Conservation (phyloP, 2,888 invertebrate genomes). For the Lepidochrysops patricia region DNA sequence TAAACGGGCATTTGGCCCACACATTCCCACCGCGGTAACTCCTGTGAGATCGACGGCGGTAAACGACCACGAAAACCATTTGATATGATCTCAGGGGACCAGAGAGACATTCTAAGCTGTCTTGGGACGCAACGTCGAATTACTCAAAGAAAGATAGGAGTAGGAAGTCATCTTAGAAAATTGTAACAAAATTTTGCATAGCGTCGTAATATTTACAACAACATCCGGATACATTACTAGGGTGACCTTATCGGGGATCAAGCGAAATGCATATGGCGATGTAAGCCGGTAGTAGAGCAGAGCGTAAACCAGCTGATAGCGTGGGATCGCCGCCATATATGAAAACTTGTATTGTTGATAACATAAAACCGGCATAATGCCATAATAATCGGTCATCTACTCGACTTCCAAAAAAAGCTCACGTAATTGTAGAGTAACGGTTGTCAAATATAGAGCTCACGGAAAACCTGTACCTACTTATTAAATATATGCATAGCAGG, state of each 20-base stretch:
- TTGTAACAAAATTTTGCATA: background rate
- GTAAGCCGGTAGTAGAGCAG: conserved; percentile 44
- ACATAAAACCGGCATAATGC: background rate
- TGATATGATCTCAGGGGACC: too few relatives aligned
- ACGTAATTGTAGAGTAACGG: background rate
- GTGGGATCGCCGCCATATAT: conserved; percentile 55
- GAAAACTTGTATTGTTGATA: conserved; percentile 15
- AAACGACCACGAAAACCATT: too few relatives aligned
- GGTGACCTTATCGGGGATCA: conserved; percentile 27
- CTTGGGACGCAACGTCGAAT: too few relatives aligned
- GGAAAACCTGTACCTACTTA: background rate
- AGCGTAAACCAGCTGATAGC: conserved; percentile 63
- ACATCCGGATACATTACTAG: background rate
- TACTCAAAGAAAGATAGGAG: too few relatives aligned
- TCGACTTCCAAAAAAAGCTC: background rate
- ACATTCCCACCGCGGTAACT: too few relatives aligned
- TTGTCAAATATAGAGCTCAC: background rate
- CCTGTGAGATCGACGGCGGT: too few relatives aligned
- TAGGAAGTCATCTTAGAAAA: too few relatives aligned
- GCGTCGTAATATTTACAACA: background rate
- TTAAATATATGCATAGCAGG: too few relatives aligned
- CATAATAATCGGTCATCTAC: background rate
- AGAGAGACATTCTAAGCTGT: too few relatives aligned
- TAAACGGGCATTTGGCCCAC: too few relatives aligned
- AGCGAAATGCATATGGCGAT: conserved; percentile 34